phyloP scores from a whole-genome alignment of 2,888 invertebrate genomes.

The Quadroppia sp. region DNA sequence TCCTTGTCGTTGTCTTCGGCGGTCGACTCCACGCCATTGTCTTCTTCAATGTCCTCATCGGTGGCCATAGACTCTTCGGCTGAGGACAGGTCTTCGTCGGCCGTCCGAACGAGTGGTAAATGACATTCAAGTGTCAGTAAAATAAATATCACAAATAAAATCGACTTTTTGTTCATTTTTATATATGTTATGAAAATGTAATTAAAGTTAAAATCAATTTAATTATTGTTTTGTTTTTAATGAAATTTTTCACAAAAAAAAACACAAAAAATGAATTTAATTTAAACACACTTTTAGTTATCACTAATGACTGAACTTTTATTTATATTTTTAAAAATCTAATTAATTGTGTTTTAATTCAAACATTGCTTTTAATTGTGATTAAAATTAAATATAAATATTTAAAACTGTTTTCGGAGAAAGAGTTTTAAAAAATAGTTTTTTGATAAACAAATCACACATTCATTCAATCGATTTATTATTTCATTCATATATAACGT shows the following conservation, averaged over 20 bases:
- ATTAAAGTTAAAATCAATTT: background rate
- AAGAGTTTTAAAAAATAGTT: too few relatives aligned
- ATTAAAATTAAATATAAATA: background rate
- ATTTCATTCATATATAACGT: too few relatives aligned
- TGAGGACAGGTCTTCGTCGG: background rate
- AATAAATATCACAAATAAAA: constrained; percentile 17
- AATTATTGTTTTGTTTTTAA: too few relatives aligned
- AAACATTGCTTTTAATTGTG: background rate
- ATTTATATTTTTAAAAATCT: too few relatives aligned
- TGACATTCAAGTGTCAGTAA: background rate
- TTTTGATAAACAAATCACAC: too few relatives aligned
- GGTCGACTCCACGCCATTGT: background rate
- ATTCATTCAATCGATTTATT: too few relatives aligned
- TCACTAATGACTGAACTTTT: too few relatives aligned
- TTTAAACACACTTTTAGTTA: too few relatives aligned
- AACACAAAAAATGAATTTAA: too few relatives aligned
- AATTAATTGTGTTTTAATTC: background rate
- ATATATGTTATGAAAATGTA: background rate
- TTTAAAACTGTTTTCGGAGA: too few relatives aligned
- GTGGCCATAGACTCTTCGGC: background rate
- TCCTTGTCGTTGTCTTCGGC: background rate
- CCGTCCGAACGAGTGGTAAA: background rate
- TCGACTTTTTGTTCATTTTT: background rate
- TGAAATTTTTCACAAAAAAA: background rate
- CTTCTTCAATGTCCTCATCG: background rate